phyloP scores from a whole-genome alignment of 1,140 invertebrate genomes.

The Meloidogyne hapla region DNA sequence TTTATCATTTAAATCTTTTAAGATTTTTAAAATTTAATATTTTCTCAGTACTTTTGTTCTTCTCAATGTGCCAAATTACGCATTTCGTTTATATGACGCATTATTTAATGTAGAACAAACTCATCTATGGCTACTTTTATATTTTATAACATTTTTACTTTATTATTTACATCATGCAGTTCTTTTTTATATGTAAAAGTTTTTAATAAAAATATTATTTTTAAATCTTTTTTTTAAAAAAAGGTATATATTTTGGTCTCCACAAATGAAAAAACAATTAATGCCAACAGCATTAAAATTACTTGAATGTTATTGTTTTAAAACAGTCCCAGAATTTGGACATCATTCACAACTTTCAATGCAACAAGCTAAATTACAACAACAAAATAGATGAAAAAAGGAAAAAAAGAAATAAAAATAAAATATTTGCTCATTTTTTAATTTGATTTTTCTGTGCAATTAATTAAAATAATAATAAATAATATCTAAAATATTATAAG shows the following conservation, averaged over 20 bases:
- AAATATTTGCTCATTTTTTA: background rate
- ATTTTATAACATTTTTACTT: conserved; percentile 61
- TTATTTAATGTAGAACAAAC: conserved; percentile 40
- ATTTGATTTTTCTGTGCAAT: background rate
- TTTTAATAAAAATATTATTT: conserved; percentile 16
- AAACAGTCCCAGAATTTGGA: conserved; percentile 62
- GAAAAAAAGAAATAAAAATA: background rate
- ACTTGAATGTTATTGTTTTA: conserved; percentile 63
- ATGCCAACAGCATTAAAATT: conserved; percentile 62
- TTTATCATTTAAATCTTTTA: too few relatives aligned
- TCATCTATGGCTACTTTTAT: conserved; percentile 49
- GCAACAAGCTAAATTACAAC: conserved; percentile 28
- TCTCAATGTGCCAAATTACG: conserved; percentile 61
- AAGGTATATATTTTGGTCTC: conserved; percentile 49
- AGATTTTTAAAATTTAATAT: too few relatives aligned
- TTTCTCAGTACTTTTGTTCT: conserved; percentile 60
- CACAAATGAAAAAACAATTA: conserved; percentile 64
- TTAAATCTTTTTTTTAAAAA: conserved; percentile 8
- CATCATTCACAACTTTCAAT: conserved; percentile 52
- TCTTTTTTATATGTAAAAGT: conserved; percentile 63
- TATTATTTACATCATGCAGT: conserved; percentile 63
- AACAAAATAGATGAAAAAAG: background rate
- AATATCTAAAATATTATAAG: too few relatives aligned
- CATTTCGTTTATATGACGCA: conserved; percentile 54
- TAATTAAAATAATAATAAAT: too few relatives aligned